These are phyloP conservation scores for Percopsis transmontana DNA, from an alignment of 2,113 vertebrate genomes.

Conservation along the genomic window DNA sequence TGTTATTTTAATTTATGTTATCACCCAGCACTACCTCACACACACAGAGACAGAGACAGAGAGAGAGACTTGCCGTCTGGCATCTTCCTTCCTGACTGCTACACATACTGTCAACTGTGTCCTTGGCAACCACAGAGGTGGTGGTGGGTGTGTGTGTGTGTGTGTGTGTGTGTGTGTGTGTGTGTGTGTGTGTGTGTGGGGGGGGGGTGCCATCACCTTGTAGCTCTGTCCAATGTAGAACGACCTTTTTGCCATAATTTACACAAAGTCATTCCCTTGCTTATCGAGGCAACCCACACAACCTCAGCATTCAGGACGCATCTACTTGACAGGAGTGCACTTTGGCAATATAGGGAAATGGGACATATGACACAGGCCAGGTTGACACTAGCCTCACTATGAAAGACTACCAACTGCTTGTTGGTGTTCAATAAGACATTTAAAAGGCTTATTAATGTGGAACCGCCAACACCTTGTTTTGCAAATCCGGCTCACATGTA, in stretches of 20 bases:
- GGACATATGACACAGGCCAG: not conserved
- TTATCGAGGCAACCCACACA: not conserved
- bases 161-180: too few species aligned
- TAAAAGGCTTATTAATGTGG: too few species aligned
- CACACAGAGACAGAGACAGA: conserved; percentile 30
- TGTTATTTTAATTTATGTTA: too few species aligned
- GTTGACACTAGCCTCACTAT: not conserved
- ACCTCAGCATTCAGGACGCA: not conserved
- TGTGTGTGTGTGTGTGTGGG: too few species aligned
- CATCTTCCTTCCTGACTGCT: conserved; percentile 4
- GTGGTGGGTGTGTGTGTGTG: too few species aligned
- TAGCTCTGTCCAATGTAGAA: not conserved
- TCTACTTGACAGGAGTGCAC: not conserved
- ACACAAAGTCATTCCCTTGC: conserved; percentile 40
- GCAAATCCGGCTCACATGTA: not conserved
- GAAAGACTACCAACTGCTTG: not conserved
- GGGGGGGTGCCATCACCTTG: too few species aligned
- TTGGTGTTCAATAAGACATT: too few species aligned
- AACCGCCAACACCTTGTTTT: too few species aligned
- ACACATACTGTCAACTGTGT: conserved; percentile 45
- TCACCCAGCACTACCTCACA: too few species aligned
- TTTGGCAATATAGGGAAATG: not conserved
- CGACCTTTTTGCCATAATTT: conserved; percentile 54
- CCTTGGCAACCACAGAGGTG: conserved; percentile 63
- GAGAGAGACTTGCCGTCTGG: conserved; percentile 32